phyloP scores from a whole-genome alignment of 1,140 invertebrate species.

The Cydia splendana region DNA sequence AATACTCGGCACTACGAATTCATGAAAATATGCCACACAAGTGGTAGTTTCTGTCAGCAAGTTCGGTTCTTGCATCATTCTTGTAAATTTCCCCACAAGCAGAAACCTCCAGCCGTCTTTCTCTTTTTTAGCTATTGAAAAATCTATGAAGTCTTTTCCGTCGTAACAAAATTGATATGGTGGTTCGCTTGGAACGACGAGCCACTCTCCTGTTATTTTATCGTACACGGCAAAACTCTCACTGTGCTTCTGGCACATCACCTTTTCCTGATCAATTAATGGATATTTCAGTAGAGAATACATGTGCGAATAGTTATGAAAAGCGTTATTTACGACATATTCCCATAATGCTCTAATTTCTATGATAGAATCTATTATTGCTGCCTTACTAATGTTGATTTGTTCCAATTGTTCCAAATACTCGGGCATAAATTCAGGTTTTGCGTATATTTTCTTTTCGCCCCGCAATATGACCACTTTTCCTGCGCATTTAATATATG shows the following conservation, averaged over 20 bases:
- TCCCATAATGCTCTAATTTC: slow-evolving; percentile 8
- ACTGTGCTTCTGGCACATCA: neutral
- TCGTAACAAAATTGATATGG: slow-evolving; percentile 4
- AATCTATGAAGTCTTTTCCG: neutral
- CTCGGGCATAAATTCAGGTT: neutral
- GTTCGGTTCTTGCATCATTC: slow-evolving; percentile 23
- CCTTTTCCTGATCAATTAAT: neutral
- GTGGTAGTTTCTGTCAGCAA: neutral
- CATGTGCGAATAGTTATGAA: slow-evolving; percentile 9
- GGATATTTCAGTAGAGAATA: slow-evolving; percentile 4
- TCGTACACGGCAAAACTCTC: slow-evolving; percentile 5
- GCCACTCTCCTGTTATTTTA: neutral
- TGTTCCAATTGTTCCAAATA: neutral
- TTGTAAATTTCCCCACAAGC: slow-evolving; percentile 23
- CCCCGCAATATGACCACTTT: neutral
- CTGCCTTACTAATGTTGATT: neutral
- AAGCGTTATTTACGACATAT: neutral
- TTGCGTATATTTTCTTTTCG: neutral
- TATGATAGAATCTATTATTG: neutral
- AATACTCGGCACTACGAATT: neutral
- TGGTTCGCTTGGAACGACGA: neutral
- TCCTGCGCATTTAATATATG: neutral
- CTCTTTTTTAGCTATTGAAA: neutral
- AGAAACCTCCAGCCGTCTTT: neutral
- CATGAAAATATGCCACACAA: too few relatives aligned